Conservation (phyloP, 2,888 invertebrate genomes). For the Nemoura dubitans region DNA sequence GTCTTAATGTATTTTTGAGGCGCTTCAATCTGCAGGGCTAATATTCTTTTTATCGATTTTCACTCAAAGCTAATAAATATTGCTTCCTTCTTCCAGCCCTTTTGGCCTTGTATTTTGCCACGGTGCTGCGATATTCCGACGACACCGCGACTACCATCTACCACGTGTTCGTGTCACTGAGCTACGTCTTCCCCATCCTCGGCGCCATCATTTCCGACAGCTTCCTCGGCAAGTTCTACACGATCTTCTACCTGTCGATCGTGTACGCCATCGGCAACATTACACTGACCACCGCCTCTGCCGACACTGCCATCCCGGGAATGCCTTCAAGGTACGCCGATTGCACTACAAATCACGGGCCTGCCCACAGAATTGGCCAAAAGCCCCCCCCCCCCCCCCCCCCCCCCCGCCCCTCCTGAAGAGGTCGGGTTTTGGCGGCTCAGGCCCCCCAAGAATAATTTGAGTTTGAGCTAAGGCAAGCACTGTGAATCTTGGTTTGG, state of each 20-base stretch:
- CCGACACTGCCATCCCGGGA: slow-evolving; percentile 66
- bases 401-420: no score
- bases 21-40: no score
- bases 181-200: slow-evolving; percentile 87
- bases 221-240: slow-evolving; percentile 88
- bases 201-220: slow-evolving; percentile 96
- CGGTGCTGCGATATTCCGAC: slow-evolving; percentile 77
- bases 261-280: slow-evolving; percentile 87
- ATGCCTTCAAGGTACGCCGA: slow-evolving; percentile 66
- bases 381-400: no score
- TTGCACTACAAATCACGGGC: background rate
- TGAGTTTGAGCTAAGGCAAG: no score
- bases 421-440: no score
- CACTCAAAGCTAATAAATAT: background rate
- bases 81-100: slow-evolving; percentile 75
- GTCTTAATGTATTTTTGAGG: no score
- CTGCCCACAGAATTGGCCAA: no score
- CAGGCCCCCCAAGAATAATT: no score
- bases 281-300: slow-evolving; percentile 72
- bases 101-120: slow-evolving; percentile 85
- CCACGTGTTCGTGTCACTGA: slow-evolving; percentile 88
- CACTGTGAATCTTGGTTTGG: no score
- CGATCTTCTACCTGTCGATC: slow-evolving; percentile 88
- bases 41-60: no score
- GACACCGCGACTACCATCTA: slow-evolving; percentile 85